Base-by-base conservation (phyloP, 2,888 invertebrate species). In the Lasioglossum pauxillum region DNA sequence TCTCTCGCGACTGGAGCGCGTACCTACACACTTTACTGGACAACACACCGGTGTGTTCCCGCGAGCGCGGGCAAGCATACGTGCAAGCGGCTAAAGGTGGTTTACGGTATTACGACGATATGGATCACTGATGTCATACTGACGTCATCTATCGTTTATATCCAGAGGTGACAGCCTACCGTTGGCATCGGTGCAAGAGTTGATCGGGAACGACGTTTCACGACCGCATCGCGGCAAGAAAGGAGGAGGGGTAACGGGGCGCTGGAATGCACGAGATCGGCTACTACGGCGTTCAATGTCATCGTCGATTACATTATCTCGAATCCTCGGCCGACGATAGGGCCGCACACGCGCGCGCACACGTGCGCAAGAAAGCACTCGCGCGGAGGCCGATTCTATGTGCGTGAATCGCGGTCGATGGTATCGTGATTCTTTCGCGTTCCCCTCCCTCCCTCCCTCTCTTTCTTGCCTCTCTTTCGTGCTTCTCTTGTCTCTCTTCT, bases 61-160 rank as follows among this genome's bases (percentile, higher is more conserved):
- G 23, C 23, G 31, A 31, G 38, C 10, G 35, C 46, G 16, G 4
- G 46, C 57, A 27, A 57, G n/a, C 57, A 57, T 69, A 69, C 77
- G 83, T 60, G 88, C 87, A 79, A 81, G 75, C 87, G 76, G 82
- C 83, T 64, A 27, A 78, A 88, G 84, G 84, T 88, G 83, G 84
- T 83, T 88, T 82, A 84, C 88, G 90, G 88, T 91, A 89, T 92
- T 90, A 91, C 89, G 85, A 88, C 92, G 94, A 94, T 94, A 94
- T 93, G 93, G 94, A 95, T 95, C 95, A 94, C 93, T 94, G 94
- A 94, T 95, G 94, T 94, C 94, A 95, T 94, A 90, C 94, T 95
- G 94, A 94, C 94, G 94, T 95, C 94, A 95, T 86, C 90, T 89
- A 86, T 93, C 93, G 93, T 93, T 95, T 94, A 94, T 94, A 93